phyloP scores from a whole-genome alignment of 1,140 invertebrate genomes.

The Daktulosphaira vitifoliae region DNA sequence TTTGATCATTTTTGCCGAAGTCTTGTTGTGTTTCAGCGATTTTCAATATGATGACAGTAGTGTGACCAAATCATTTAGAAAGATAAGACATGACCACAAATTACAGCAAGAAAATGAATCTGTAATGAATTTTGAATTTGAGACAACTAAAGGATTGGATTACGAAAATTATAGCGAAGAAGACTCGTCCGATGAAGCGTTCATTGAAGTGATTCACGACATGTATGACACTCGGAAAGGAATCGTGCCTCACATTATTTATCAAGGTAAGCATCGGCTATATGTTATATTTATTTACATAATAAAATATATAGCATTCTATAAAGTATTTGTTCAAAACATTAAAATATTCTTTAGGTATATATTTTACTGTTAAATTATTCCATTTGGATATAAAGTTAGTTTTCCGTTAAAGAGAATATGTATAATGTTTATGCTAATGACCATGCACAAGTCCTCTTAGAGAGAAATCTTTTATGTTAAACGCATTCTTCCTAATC shows the following conservation, averaged over 20 bases:
- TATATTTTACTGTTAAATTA: no score
- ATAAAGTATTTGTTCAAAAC: no score
- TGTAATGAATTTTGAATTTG: slow-evolving; percentile 2
- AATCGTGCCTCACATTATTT: slow-evolving; percentile 2
- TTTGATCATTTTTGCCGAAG: no score
- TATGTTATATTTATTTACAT: no score
- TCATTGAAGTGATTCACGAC: neutral
- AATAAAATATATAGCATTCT: no score
- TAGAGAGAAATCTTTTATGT: no score
- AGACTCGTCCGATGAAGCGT: neutral
- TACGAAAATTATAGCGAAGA: neutral
- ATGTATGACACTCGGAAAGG: slow-evolving; percentile 10
- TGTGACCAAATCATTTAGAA: neutral
- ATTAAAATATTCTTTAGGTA: no score
- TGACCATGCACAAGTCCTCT: no score
- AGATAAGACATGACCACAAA: slow-evolving; percentile 22
- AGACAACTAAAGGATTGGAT: neutral
- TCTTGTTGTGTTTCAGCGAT: neutral
- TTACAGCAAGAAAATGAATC: neutral
- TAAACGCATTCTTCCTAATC: no score
- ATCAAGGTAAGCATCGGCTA: neutral
- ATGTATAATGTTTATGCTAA: no score
- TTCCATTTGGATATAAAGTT: no score
- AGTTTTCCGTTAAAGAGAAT: no score
- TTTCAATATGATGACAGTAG: neutral